Evolutionary conservation across 2,113 vertebrate genomes (phyloP).

Genomic region (Lates calcarifer): DNA sequence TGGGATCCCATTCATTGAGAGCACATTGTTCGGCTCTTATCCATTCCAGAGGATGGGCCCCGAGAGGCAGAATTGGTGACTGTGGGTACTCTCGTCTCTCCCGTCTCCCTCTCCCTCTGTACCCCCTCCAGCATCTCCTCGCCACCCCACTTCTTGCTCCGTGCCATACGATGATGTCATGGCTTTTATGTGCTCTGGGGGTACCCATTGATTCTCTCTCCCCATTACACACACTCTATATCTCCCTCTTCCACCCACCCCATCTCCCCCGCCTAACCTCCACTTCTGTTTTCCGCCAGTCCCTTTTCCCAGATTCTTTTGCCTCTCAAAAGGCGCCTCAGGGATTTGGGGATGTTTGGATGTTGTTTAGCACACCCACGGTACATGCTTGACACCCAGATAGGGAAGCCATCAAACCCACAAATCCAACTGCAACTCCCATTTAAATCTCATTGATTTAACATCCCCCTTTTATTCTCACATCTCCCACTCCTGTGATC

Average conservation of each 20-base stretch:
- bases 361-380: conserved; percentile 77
- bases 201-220: conserved; percentile 78
- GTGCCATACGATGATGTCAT: conserved; percentile 84
- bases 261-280: conserved; percentile 39
- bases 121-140: conserved; percentile 37
- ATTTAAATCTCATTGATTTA: conserved; percentile 76
- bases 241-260: conserved; percentile 60
- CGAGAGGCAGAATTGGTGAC: conserved; percentile 74
- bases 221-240: conserved; percentile 73
- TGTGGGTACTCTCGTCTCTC: conserved; percentile 66
- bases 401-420: conserved; percentile 60
- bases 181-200: conserved; percentile 75
- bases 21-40: conserved; percentile 80
- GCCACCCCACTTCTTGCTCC: conserved; percentile 58
- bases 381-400: conserved; percentile 75
- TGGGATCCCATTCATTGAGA: conserved; percentile 79
- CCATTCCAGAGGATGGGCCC: conserved; percentile 79
- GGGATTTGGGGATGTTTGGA: conserved; percentile 80
- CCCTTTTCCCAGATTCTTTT: conserved; percentile 71
- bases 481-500: conserved; percentile 67
- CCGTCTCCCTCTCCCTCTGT: conserved; percentile 33
- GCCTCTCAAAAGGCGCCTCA: conserved; percentile 72
- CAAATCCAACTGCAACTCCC: conserved; percentile 64
- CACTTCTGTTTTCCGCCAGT: conserved; percentile 63
- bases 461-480: conserved; percentile 60